phyloP scores from a whole-genome alignment of 2,888 invertebrate genomes.

The Sinhomidia bicolor region DNA sequence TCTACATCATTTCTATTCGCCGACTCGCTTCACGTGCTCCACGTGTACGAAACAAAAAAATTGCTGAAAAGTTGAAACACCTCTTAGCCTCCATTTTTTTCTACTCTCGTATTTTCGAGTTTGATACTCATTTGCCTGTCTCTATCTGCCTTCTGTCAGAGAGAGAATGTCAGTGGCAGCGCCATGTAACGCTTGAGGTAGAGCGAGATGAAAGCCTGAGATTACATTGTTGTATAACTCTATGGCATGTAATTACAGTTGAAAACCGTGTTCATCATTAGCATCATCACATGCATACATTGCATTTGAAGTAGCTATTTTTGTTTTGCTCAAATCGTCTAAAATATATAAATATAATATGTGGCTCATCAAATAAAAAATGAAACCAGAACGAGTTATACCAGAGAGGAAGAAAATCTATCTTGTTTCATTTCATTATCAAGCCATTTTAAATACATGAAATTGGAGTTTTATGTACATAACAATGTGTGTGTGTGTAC shows the following conservation, averaged over 20 bases:
- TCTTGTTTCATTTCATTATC: background rate
- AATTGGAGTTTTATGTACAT: too few species aligned
- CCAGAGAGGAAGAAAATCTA: background rate
- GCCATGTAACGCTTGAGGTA: background rate
- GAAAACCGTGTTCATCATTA: constrained; percentile 30
- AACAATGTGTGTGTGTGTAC: too few species aligned
- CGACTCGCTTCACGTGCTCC: constrained; percentile 18
- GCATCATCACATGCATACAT: background rate
- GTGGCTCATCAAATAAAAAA: background rate
- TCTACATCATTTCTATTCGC: background rate
- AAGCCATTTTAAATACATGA: too few species aligned
- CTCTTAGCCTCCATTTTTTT: background rate
- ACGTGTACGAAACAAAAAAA: constrained; percentile 40
- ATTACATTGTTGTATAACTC: constrained; percentile 10
- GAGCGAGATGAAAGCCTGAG: background rate
- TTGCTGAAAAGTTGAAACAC: constrained; percentile 30
- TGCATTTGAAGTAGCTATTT: background rate
- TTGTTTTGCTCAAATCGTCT: background rate
- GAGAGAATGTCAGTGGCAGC: background rate
- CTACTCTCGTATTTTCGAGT: background rate
- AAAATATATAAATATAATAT: background rate
- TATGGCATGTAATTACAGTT: constrained; percentile 11
- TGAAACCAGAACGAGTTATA: background rate
- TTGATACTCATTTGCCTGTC: background rate
- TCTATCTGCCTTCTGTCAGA: background rate